Evolutionary conservation across 2,113 vertebrate species (phyloP), one percentile per base, ranked within the genome.

Genomic region (Grallaria varia): DNA sequence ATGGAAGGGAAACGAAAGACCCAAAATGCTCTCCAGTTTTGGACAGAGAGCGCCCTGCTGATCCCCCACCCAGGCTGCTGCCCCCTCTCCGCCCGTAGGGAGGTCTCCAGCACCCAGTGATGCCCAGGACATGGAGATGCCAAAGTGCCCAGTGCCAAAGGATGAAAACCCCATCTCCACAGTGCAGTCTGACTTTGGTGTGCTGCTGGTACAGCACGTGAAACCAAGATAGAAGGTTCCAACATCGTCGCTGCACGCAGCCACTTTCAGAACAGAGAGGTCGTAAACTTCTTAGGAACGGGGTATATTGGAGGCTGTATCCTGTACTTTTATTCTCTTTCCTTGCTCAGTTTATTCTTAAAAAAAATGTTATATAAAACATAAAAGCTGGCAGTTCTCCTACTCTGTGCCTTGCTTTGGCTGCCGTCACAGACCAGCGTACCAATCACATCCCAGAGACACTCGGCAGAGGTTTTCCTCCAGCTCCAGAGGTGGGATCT

Each of bases 151-250:
- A 3, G 42, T 24, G 23, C 52, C 84, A 67, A 59, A 55, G 56
- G 40, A 82, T 6, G 11, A 1, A 0, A 0, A 1, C 12, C 0
- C 0, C 55, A 59, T 44, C 31, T 75, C 71, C 5, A 6, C 20
- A 52, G 28, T 0, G 0, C 69, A n/a, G 21, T 21, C 25, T 17
- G 3, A 20, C 49, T 76, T 68, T 55, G 40, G 47, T 23, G 14
- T 2, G 4, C 40, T 56, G 56, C 25, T 76, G 39, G 6, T 10
- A 17, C 2, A 16, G 31, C 17, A 31, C 50, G 66, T 64, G 28
- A 82, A 93, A 79, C 33, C 52, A 33, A 74, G 49, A 76, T 8
- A 66, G 0, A 8, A 60, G 13, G 5, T 42, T 6, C 28, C 49
- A 79, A 37, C 14, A 60, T 7, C 49, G 5, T 1, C 59, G 73